Evolutionary conservation across 2,113 vertebrate species (phyloP).

Genomic region (Bettongia penicillata): DNA sequence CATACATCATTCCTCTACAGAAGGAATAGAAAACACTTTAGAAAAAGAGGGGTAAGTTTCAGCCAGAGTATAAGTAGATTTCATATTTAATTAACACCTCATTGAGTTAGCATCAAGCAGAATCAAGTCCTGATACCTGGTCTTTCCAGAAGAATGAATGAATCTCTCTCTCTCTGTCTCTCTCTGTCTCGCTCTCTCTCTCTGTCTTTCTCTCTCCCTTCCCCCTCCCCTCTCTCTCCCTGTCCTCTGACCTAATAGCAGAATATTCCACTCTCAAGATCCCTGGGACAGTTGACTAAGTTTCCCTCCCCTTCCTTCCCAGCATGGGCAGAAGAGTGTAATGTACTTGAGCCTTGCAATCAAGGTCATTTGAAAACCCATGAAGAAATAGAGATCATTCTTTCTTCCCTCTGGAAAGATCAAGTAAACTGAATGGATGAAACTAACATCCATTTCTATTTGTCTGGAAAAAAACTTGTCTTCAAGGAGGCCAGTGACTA

Average conservation of each 20-base stretch:
- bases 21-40: background rate
- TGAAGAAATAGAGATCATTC: background rate
- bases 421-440: background rate
- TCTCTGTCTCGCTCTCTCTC: too few species aligned
- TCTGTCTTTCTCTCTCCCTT: too few species aligned
- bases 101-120: background rate
- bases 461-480: background rate
- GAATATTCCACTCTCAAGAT: background rate
- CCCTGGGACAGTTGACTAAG: background rate
- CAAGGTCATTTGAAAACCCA: background rate
- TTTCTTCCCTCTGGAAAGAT: background rate
- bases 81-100: background rate
- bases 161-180: too few species aligned
- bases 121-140: background rate
- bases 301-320: background rate
- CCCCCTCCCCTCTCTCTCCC: too few species aligned
- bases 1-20: too few species aligned
- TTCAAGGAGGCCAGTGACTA: background rate
- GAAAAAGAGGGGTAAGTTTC: background rate
- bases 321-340: background rate
- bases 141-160: background rate
- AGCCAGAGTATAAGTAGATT: background rate
- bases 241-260: too few species aligned
- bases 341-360: background rate
- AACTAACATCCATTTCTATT: background rate